Evolutionary conservation across 2,797 vertebrate genomes (phyloP).

Genomic region (Chloroceryle amazona): DNA sequence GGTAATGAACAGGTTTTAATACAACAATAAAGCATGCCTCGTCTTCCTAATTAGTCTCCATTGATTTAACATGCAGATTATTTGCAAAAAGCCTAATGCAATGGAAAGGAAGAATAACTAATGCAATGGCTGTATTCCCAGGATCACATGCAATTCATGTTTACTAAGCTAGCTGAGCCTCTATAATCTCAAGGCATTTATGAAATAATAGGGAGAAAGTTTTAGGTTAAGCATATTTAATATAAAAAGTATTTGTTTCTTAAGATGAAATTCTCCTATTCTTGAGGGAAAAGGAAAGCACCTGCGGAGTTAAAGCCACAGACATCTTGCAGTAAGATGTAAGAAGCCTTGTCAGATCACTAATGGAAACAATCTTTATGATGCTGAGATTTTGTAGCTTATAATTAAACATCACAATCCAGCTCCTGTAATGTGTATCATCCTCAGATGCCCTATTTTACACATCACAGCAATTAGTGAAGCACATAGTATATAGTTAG

Average conservation of each 20-base stretch:
- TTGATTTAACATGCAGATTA: conserved; percentile 49
- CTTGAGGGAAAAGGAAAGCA: neutral
- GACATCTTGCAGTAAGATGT: neutral
- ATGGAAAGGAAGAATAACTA: conserved; percentile 38
- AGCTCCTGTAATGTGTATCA: neutral
- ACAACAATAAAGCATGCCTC: neutral
- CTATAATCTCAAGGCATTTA: conserved; percentile 50
- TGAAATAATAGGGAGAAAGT: conserved; percentile 27
- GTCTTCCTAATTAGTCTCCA: conserved; percentile 43
- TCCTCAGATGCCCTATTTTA: neutral
- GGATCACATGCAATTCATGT: conserved; percentile 22
- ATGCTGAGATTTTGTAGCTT: conserved; percentile 5
- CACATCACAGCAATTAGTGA: conserved; percentile 26
- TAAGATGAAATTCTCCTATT: neutral
- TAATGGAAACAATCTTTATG: conserved; percentile 10
- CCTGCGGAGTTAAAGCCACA: neutral
- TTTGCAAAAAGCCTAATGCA: conserved; percentile 30
- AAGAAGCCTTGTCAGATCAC: neutral
- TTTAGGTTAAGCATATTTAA: conserved; percentile 49
- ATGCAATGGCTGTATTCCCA: conserved; percentile 33
- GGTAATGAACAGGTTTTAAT: conserved; percentile 40
- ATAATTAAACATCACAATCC: conserved; percentile 14
- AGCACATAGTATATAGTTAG: neutral
- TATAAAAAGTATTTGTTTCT: conserved; percentile 8
- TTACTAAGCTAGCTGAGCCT: conserved; percentile 18